Percentiles rank a stretch among this genome's conserved stretches.
These are phyloP conservation scores for Ecliptopera silaceata DNA, from an alignment of 2,888 invertebrate species.

Conservation along the genomic window DNA sequence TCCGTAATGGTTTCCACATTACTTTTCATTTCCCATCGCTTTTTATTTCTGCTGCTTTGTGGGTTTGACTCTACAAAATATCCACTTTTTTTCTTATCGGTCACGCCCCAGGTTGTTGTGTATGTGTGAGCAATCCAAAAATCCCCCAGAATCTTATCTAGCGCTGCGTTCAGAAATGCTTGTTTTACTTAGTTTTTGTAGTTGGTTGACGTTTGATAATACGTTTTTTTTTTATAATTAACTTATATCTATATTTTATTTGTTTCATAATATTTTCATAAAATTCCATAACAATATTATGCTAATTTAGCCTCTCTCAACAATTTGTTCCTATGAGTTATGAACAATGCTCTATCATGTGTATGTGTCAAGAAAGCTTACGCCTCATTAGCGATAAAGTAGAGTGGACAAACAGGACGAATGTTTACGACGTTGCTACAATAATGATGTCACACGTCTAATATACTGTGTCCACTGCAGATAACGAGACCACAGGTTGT, in stretches of 20 bases:
- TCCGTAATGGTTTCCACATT: conserved; percentile 5
- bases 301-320: background rate
- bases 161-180: too few species aligned
- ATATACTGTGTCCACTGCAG: conserved; percentile 70
- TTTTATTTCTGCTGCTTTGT: background rate
- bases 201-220: too few species aligned
- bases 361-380: conserved; percentile 26
- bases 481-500: conserved; percentile 68
- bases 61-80: background rate
- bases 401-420: conserved; percentile 44
- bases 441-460: conserved; percentile 75
- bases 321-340: background rate
- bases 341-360: conserved; percentile 23
- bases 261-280: too few species aligned
- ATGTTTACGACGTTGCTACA: conserved; percentile 59
- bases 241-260: too few species aligned
- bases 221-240: too few species aligned
- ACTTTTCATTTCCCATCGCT: background rate
- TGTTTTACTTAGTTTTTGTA: too few species aligned
- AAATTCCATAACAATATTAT: too few species aligned
- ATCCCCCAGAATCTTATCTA: too few species aligned
- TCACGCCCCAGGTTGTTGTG: background rate
- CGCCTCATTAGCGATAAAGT: conserved; percentile 48
- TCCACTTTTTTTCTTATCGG: conserved; percentile 13
- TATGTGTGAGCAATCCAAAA: too few species aligned